These are phyloP conservation scores for Epizoanthus rinbou DNA, from an alignment of 92 coral and sea anemone species.

Conservation along the genomic window DNA sequence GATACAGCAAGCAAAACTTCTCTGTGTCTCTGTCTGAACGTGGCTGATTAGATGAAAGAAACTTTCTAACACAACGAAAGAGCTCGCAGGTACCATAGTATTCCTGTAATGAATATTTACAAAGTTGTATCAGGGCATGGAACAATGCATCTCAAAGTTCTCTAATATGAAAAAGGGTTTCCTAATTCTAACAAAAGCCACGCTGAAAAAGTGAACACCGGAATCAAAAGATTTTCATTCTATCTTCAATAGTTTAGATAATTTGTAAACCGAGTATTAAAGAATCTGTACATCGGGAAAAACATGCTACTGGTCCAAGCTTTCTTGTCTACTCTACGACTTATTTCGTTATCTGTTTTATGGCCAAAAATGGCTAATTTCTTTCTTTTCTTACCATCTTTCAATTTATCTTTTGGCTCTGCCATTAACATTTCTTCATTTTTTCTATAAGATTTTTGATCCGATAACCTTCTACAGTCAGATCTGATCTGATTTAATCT, in stretches of 20 bases:
- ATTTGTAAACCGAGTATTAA: conserved; percentile 15
- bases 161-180: conserved; percentile 17
- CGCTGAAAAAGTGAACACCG: not conserved
- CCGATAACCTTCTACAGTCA: conserved; percentile 17
- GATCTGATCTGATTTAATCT: conserved; percentile 31
- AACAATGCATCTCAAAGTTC: not conserved
- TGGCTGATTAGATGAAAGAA: not conserved
- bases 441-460: conserved; percentile 28
- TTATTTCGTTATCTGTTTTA: conserved; percentile 7
- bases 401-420: conserved; percentile 14
- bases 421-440: conserved; percentile 12
- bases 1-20: not conserved
- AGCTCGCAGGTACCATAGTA: not conserved
- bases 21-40: not conserved
- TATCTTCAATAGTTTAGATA: not conserved
- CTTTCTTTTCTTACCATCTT: not conserved
- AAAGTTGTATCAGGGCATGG: conserved; percentile 11
- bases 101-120: conserved; percentile 11
- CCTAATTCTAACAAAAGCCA: not conserved
- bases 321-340: not conserved
- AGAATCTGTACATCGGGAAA: conserved; percentile 21
- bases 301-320: conserved; percentile 4
- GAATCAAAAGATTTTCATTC: not conserved
- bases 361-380: not conserved
- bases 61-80: not conserved